Base-by-base conservation (phyloP, 92 coral and sea anemone species). In the Hydrozoanthus gracilis region DNA sequence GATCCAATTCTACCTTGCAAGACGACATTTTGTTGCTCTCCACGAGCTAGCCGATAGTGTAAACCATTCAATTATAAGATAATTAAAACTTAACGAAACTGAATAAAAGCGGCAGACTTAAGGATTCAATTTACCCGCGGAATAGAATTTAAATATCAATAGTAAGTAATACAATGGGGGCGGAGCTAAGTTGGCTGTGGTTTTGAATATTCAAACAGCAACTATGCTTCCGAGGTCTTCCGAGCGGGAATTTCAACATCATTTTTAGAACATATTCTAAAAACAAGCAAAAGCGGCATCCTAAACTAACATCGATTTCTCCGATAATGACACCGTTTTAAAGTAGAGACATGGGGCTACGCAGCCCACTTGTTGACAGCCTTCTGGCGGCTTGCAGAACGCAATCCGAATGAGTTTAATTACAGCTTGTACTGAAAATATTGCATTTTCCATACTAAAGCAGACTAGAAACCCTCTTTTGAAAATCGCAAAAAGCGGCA, bases 211-310 rank as follows among this genome's bases (percentile, higher is more conserved):
- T 48, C 44, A 74, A 74, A 17, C 73, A 74, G 79, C 14, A 17
- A 17, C 73, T 68, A 45, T 27, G 76, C 11, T 39, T 71, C 44
- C 9, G 51, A 71, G 39, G 44, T 44, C 48, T 71, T 74, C 60
- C 79, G n/a, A 16, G 79, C 62, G 79, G 27, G 79, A 74, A 74
- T 46, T 51, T 74, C 17, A 47, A 74, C 44, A 68, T 68, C 73
- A 68, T 18, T 68, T 68, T 68, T 39, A 27, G 12, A 27, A 27
- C 48, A 39, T 46, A 68, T 68, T 68, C 44, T 68, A 6, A 14
- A 18, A 18, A 18, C 73, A 68, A n/a, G 72, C 12, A 67, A 68
- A 65, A 65, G 16, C 18, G 71, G 27, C 71, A 13, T 65, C 16
- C 27, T 65, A 65, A 65, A 65, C 71, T 27, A 15, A 65, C 71